phyloP scores from a whole-genome alignment of 2,113 vertebrate genomes.

The Tachuris rubrigastra region DNA sequence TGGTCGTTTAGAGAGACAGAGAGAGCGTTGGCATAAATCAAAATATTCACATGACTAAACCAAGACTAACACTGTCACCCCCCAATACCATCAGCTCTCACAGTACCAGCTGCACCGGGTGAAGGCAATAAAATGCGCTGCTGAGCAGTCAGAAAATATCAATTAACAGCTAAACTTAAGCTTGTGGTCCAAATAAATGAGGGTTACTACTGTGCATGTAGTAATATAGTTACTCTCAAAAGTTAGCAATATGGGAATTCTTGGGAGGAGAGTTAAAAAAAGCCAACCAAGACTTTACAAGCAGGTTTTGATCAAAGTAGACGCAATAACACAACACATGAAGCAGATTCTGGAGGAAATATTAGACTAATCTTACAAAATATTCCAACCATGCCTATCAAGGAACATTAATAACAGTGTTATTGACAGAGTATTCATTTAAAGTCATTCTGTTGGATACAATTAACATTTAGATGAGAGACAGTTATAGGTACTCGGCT shows the following conservation, averaged over 20 bases:
- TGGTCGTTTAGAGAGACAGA: background rate
- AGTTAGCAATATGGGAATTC: background rate
- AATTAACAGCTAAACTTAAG: background rate
- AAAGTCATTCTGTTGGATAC: constrained; percentile 61
- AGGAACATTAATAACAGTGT: constrained; percentile 63
- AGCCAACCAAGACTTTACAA: background rate
- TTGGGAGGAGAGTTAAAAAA: background rate
- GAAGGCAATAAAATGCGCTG: background rate
- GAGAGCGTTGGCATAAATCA: background rate
- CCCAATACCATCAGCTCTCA: background rate
- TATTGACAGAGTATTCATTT: constrained; percentile 63
- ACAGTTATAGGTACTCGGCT: constrained; percentile 57
- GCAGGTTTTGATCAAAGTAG: constrained; percentile 45
- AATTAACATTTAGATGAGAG: constrained; percentile 65
- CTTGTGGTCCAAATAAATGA: background rate
- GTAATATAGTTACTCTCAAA: background rate
- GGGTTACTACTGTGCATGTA: background rate
- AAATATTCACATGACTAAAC: background rate
- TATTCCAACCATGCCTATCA: constrained; percentile 59
- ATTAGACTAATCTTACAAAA: constrained; percentile 36
- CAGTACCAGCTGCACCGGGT: accelerated
- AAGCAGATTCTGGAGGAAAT: constrained; percentile 24
- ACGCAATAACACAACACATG: background rate
- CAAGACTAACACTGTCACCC: background rate
- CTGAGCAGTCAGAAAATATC: background rate